Conservation (phyloP, 2,888 invertebrate genomes). For the Eupeodes luniger region DNA sequence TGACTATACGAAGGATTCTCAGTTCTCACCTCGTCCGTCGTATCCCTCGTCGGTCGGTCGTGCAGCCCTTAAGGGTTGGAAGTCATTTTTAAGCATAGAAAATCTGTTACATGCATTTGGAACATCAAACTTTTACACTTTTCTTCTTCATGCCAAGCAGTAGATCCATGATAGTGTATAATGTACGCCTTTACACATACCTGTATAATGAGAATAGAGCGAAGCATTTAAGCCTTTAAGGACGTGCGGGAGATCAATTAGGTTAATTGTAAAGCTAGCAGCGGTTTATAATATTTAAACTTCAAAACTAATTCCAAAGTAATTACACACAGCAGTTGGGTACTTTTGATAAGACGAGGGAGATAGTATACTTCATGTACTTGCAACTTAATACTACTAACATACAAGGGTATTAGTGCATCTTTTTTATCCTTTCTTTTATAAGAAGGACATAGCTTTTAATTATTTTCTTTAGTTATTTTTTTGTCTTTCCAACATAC, state of each 20-base stretch:
- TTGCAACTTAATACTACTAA: neutral
- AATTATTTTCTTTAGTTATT: slow-evolving; percentile 2
- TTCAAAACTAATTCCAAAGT: slow-evolving; percentile 69
- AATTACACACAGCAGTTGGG: slow-evolving; percentile 69
- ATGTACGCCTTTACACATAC: no score
- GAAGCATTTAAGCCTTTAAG: slow-evolving; percentile 24
- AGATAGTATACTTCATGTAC: neutral
- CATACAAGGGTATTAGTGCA: neutral
- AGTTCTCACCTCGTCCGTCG: slow-evolving; percentile 13
- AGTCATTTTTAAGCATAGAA: slow-evolving; percentile 20
- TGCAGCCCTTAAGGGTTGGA: slow-evolving; percentile 2
- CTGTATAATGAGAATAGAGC: neutral
- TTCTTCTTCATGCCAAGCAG: neutral
- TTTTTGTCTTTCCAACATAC: slow-evolving; percentile 1
- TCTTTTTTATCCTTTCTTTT: neutral
- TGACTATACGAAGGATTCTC: slow-evolving; percentile 13
- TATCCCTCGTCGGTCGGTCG: neutral
- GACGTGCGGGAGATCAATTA: slow-evolving; percentile 68
- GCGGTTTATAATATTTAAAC: slow-evolving; percentile 68
- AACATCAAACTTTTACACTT: slow-evolving; percentile 12
- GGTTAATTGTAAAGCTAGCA: slow-evolving; percentile 72
- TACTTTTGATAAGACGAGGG: slow-evolving; percentile 22
- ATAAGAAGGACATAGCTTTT: slow-evolving; percentile 13
- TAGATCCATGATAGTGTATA: no score
- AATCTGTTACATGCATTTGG: slow-evolving; percentile 45